Evolutionary conservation across 64 coral and sea anemone genomes (phyloP).

Genomic region (Hydrozoanthus tunicans): DNA sequence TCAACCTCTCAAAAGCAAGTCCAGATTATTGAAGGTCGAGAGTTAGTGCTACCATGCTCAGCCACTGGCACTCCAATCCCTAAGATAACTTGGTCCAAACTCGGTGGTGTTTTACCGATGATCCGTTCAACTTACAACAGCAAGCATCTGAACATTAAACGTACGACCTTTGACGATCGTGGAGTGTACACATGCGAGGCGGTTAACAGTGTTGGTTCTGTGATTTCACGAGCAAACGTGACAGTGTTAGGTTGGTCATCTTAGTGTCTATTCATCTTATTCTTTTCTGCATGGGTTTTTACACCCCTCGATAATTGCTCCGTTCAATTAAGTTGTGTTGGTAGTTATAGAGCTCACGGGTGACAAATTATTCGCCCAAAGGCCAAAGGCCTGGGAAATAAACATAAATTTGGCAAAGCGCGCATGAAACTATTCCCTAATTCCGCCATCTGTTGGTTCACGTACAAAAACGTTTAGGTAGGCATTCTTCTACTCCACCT

Average conservation of each 20-base stretch:
- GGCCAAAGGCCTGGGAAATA: too few species aligned
- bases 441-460: too few species aligned
- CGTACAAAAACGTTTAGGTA: too few species aligned
- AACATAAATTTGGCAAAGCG: too few species aligned
- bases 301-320: too few species aligned
- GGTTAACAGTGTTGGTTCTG: background rate
- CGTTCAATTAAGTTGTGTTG: too few species aligned
- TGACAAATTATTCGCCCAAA: too few species aligned
- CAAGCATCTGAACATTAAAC: slow-evolving; percentile 5
- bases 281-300: too few species aligned
- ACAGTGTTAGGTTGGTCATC: background rate
- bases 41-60: background rate
- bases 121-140: background rate
- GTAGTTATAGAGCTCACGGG: too few species aligned
- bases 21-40: background rate
- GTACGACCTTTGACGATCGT: background rate
- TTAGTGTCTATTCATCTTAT: too few species aligned
- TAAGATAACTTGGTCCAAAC: background rate
- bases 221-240: background rate
- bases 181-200: background rate
- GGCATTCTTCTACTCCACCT: too few species aligned
- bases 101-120: background rate
- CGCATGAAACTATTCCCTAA: too few species aligned
- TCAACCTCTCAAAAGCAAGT: background rate
- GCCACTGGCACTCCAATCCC: background rate